phyloP scores from a whole-genome alignment of 2,113 vertebrate species.

The Callocephalon fimbriatum region DNA sequence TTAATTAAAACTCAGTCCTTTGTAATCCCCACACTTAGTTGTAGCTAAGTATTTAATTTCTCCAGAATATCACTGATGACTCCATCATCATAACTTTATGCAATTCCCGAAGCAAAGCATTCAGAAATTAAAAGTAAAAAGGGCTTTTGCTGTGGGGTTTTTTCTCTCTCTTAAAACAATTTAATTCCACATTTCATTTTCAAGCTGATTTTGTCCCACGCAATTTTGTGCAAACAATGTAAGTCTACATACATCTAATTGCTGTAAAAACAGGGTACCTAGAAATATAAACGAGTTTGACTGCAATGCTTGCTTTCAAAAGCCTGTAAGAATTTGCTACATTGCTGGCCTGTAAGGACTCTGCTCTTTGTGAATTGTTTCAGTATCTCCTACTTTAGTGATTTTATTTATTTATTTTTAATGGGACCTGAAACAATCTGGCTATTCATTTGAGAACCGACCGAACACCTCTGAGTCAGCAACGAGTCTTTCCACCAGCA shows the following conservation, averaged over 20 bases:
- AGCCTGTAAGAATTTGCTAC: neutral
- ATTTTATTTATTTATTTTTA: neutral
- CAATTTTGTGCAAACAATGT: neutral
- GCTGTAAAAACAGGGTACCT: neutral
- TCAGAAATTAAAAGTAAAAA: neutral
- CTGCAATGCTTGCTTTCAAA: neutral
- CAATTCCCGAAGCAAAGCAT: neutral
- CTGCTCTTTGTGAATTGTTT: neutral
- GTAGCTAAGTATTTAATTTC: constrained; percentile 29
- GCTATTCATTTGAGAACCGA: neutral
- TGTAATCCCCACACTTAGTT: constrained; percentile 23
- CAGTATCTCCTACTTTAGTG: neutral
- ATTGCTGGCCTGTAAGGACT: neutral
- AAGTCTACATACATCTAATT: neutral
- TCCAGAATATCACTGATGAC: neutral
- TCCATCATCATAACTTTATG: neutral
- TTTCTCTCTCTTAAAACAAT: rapidly evolving
- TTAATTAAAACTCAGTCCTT: constrained; percentile 60
- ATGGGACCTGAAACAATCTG: neutral
- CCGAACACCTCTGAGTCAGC: neutral
- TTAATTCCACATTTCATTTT: neutral
- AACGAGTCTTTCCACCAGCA: neutral
- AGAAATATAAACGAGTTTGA: neutral
- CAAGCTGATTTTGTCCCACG: neutral
- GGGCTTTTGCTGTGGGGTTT: rapidly evolving